These are phyloP conservation scores for Agrilus cyanescens DNA, from an alignment of 2,888 invertebrate species.

Conservation along the genomic window DNA sequence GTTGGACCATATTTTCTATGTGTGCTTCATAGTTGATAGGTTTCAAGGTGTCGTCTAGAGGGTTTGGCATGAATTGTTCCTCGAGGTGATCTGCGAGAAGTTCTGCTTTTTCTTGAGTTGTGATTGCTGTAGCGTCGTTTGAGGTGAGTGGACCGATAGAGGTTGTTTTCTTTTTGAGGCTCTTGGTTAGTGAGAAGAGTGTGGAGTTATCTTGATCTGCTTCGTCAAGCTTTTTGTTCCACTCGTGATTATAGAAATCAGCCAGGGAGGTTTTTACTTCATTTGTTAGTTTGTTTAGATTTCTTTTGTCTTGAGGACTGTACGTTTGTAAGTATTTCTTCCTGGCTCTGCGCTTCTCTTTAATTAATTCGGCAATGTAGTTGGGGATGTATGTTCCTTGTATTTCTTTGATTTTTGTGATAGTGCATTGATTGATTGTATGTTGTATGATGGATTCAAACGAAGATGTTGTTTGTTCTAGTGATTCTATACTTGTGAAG, in stretches of 20 bases:
- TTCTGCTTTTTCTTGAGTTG: slow-evolving; percentile 3
- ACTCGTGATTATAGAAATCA: slow-evolving; percentile 2
- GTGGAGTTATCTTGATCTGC: slow-evolving; percentile 2
- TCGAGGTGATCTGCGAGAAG: too few relatives aligned
- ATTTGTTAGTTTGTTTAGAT: slow-evolving; percentile 4
- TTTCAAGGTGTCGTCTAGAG: too few relatives aligned
- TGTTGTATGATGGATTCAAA: background rate
- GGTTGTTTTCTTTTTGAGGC: background rate
- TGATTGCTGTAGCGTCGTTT: background rate
- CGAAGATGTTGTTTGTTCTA: background rate
- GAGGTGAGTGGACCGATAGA: slow-evolving; percentile 1
- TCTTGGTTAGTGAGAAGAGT: background rate
- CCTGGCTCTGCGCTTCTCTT: slow-evolving; percentile 1
- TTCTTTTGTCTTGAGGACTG: slow-evolving; percentile 3
- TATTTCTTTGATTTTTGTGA: too few relatives aligned
- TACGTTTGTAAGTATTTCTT: slow-evolving; percentile 3
- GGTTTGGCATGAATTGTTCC: too few relatives aligned
- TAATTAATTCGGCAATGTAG: slow-evolving; percentile 1
- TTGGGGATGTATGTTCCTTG: background rate
- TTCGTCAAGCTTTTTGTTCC: slow-evolving; percentile 3
- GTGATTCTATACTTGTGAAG: too few relatives aligned
- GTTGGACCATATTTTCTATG: too few relatives aligned
- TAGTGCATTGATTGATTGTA: too few relatives aligned
- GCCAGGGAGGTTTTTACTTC: background rate
- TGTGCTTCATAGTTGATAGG: too few relatives aligned